phyloP scores from a whole-genome alignment of 2,113 vertebrate species.

The Lethenteron reissneri region DNA sequence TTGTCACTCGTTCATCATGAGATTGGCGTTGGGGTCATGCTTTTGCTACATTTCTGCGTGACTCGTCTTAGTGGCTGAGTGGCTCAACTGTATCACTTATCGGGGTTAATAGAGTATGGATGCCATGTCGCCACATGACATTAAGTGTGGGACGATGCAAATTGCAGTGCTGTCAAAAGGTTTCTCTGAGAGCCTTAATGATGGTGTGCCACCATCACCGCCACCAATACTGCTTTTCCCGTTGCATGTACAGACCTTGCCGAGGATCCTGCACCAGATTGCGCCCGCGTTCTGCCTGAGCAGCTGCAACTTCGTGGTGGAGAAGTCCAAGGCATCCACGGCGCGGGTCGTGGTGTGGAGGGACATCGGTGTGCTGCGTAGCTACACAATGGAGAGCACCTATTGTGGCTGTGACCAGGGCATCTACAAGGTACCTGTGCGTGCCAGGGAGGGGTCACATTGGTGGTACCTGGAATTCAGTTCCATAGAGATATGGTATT shows the following conservation, averaged over 20 bases:
- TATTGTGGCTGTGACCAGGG: conserved; percentile 92
- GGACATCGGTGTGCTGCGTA: conserved; percentile 80
- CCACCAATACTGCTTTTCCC: no score
- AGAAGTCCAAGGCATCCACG: conserved; percentile 87
- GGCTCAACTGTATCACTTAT: no score
- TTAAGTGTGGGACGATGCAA: no score
- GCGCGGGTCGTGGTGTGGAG: conserved; percentile 90
- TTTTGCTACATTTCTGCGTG: no score
- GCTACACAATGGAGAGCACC: conserved; percentile 97
- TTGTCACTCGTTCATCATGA: no score
- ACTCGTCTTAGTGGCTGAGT: no score
- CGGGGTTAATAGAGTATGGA: no score
- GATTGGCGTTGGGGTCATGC: no score
- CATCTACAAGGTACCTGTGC: conserved; percentile 66
- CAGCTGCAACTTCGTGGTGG: conserved; percentile 94
- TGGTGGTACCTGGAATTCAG: background rate
- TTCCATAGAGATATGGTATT: background rate
- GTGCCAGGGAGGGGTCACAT: background rate
- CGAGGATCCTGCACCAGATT: conserved; percentile 71
- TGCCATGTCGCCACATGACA: no score
- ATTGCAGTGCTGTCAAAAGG: no score
- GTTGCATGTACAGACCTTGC: conserved; percentile 35
- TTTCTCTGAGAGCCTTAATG: no score
- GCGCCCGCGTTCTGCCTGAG: conserved; percentile 84
- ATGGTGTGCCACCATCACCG: no score